phyloP scores from a whole-genome alignment of 2,797 vertebrate species.

The Rhinoraja longicauda region DNA sequence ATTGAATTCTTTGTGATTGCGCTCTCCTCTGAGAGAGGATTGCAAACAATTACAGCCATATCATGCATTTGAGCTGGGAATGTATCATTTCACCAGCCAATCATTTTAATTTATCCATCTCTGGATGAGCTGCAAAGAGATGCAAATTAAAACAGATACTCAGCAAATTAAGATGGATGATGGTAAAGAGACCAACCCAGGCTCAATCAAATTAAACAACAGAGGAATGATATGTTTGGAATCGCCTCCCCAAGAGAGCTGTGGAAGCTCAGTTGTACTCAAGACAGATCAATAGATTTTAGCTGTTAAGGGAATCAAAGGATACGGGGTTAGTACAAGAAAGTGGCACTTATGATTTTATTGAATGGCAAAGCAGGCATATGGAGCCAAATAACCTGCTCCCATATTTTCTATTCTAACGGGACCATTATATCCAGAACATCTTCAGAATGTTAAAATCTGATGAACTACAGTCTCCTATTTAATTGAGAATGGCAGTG shows the following conservation, averaged over 20 bases:
- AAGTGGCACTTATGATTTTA: too few species aligned
- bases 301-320: too few species aligned
- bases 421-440: not conserved
- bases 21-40: not conserved
- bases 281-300: too few species aligned
- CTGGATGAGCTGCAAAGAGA: not conserved
- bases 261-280: too few species aligned
- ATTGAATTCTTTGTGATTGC: not conserved
- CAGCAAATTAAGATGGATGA: slow-evolving; percentile 12
- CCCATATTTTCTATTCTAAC: not conserved
- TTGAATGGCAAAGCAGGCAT: too few species aligned
- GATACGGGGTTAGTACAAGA: too few species aligned
- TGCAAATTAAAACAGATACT: not conserved
- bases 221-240: too few species aligned
- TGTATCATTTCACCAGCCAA: not conserved
- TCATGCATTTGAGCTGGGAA: not conserved
- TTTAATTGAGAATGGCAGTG: not conserved
- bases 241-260: too few species aligned
- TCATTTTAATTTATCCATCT: not conserved
- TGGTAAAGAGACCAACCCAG: not conserved
- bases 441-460: too few species aligned
- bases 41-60: not conserved
- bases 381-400: too few species aligned
- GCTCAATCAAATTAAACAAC: not conserved
- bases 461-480: not conserved